phyloP scores from a whole-genome alignment of 2,797 vertebrate genomes.

The Poecile montanus region DNA sequence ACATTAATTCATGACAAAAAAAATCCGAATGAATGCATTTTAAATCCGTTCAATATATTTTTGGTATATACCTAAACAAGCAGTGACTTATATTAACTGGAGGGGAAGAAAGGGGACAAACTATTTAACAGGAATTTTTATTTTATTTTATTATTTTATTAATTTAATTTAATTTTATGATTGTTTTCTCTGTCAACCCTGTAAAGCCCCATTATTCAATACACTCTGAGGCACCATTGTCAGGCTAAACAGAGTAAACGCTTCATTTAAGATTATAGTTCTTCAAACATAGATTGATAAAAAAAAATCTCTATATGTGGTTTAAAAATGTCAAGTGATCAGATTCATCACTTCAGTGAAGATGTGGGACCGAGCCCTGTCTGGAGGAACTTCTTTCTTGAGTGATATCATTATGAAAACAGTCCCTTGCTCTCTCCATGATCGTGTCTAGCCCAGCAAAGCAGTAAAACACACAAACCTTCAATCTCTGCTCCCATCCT shows the following conservation, averaged over 20 bases:
- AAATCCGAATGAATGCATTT: accelerated
- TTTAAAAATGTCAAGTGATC: neutral
- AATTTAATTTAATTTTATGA: neutral
- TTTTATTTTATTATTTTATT: neutral
- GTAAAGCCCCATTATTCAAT: neutral
- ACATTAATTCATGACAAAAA: neutral
- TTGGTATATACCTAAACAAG: neutral
- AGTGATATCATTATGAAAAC: neutral
- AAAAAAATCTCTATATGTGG: too few relatives aligned
- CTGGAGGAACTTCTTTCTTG: neutral
- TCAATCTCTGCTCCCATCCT: neutral
- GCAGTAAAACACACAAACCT: neutral
- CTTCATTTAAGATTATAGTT: neutral
- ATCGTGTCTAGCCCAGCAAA: neutral
- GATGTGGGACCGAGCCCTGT: neutral
- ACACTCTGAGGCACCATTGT: neutral
- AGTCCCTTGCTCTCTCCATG: neutral
- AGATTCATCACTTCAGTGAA: neutral
- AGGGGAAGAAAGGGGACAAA: neutral
- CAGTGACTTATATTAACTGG: neutral
- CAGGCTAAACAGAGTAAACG: neutral
- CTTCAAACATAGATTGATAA: neutral
- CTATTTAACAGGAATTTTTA: neutral
- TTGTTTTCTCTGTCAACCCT: neutral
- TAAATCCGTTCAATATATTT: neutral